A percentile compares a stretch with the other conserved stretches of the same genome.
Evolutionary conservation across 2,797 vertebrate genomes (phyloP).

Genomic region (Hafferia zeledoni): DNA sequence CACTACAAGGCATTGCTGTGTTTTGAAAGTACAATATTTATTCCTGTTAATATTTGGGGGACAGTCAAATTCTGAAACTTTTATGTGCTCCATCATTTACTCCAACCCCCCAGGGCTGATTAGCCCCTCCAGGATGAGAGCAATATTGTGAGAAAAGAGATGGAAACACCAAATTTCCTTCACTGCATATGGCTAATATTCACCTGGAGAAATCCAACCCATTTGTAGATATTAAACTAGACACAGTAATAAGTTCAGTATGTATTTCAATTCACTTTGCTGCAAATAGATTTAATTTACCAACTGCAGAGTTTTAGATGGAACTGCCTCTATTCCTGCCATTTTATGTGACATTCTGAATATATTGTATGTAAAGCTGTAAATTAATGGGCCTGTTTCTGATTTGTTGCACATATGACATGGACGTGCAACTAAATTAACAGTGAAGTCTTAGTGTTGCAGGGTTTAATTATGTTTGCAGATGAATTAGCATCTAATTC

Average conservation of each 20-base stretch:
- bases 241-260: conserved; percentile 59
- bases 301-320: conserved; percentile 68
- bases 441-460: conserved; percentile 21
- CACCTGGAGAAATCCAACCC: conserved; percentile 65
- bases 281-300: conserved; percentile 72
- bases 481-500: conserved; percentile 51
- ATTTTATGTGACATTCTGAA: conserved; percentile 17
- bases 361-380: conserved; percentile 30
- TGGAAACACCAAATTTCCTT: conserved; percentile 14
- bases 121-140: neutral
- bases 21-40: neutral
- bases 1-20: neutral
- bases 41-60: neutral
- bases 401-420: conserved; percentile 48
- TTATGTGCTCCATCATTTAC: neutral
- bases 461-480: conserved; percentile 66
- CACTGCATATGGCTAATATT: conserved; percentile 43
- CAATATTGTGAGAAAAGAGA: neutral
- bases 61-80: neutral
- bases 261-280: conserved; percentile 69
- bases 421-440: conserved; percentile 49
- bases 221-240: conserved; percentile 64
- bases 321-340: conserved; percentile 24
- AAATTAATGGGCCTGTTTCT: conserved; percentile 37
- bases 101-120: neutral